Evolutionary conservation across 2,888 invertebrate species (phyloP), one percentile per base, ranked within the genome.

Genomic region (Creontiades dilutus): DNA sequence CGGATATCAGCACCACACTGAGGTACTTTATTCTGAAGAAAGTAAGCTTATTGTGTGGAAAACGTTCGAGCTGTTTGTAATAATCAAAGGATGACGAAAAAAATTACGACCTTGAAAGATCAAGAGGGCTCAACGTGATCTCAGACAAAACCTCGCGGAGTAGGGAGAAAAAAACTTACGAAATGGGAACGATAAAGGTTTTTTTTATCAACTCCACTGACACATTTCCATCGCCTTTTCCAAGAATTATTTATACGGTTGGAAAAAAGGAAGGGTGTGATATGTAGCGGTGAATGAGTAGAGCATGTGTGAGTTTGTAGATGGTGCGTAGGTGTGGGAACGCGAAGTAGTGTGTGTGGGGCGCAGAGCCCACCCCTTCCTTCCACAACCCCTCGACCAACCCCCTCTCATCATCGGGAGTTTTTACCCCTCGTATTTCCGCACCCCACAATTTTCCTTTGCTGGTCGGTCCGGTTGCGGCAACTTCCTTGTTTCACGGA

Each of bases 181-280:
- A 61, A 61, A 61, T n/a, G 19, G 16, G 61, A 61, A 19, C 61
- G 61, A 61, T 61, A 9, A n/a, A 61, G 19, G 19, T 57, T n/a
- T 57, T n/a, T 37, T 37, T 37, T 37, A 37, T 23, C 68, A 23
- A 68, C 68, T 68, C 68, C 68, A 68, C 68, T 68, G 68, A 68
- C 68, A 68, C 68, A 68, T 68, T 68, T 68, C 68, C 68, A 68
- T 68, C 68, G 68, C 68, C 68, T 68, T 68, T 68, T 68, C 13
- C 68, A 19, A 23, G 68, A 68, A 68, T 68, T 68, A 68, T 68
- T 68, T 68, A 68, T 68, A 68, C 68, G 68, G 68, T 68, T 52
- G 68, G 9, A 68, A 68, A 23, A 57, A 23, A 23, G 68, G 3
- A 23, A 23, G 23, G 68, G 61, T 57, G 57, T 61, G 61, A 61